Conservation (phyloP, 2,113 vertebrate species). For the Morone chrysops region DNA sequence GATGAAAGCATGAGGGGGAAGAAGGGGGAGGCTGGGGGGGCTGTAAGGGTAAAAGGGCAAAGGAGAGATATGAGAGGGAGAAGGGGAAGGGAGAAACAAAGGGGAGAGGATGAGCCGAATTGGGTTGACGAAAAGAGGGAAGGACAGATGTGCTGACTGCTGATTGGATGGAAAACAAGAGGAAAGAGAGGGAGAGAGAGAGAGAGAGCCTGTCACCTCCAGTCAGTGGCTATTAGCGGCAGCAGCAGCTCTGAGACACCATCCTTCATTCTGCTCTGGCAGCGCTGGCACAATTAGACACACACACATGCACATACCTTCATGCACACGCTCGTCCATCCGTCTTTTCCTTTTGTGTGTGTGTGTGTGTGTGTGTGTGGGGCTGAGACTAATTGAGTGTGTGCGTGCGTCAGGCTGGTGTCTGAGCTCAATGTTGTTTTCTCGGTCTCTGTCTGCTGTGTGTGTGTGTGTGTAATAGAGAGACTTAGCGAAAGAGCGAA, state of each 20-base stretch:
- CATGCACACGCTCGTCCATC: slow-evolving; percentile 63
- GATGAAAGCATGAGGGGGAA: slow-evolving; percentile 63
- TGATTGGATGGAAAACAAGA: slow-evolving; percentile 77
- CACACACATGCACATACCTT: slow-evolving; percentile 65
- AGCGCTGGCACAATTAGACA: slow-evolving; percentile 78
- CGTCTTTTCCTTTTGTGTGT: slow-evolving; percentile 53
- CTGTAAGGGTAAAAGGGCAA: slow-evolving; percentile 71
- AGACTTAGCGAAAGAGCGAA: slow-evolving; percentile 58
- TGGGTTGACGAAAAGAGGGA: slow-evolving; percentile 65
- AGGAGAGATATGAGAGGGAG: slow-evolving; percentile 60
- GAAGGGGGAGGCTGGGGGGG: background rate
- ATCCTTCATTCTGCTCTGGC: slow-evolving; percentile 80
- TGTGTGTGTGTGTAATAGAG: slow-evolving; percentile 48
- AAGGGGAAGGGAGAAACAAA: slow-evolving; percentile 51
- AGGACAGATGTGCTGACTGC: slow-evolving; percentile 78
- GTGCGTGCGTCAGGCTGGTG: slow-evolving; percentile 60
- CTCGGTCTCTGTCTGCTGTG: slow-evolving; percentile 50
- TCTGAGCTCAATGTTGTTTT: slow-evolving; percentile 72
- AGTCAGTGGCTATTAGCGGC: slow-evolving; percentile 81
- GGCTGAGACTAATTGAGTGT: slow-evolving; percentile 72
- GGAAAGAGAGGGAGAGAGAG: slow-evolving; percentile 33
- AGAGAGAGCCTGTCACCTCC: slow-evolving; percentile 76
- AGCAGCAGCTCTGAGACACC: slow-evolving; percentile 79
- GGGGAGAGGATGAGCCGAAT: slow-evolving; percentile 59
- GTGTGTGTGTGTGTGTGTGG: slow-evolving; percentile 32